Evolutionary conservation across 2,888 invertebrate species (phyloP), one percentile per base, ranked within the genome.

Genomic region (Tetragonula carbonaria): DNA sequence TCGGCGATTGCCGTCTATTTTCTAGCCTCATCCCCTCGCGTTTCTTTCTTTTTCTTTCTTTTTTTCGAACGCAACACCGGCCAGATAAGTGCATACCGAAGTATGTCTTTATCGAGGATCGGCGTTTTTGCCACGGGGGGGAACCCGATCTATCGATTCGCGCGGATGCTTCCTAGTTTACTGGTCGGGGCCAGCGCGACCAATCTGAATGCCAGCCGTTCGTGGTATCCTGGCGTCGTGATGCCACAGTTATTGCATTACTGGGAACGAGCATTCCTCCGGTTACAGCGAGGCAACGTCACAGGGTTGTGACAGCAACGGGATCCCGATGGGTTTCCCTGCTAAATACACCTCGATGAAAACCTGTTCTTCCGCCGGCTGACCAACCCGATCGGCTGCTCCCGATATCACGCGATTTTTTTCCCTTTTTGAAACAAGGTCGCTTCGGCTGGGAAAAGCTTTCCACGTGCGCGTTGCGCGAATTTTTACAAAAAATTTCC

Each of bases 161-260:
- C 76, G 78, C 71, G 66, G 70, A 70, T 66, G 81, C 82, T 77
- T 84, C 80, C 82, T 78, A 82, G 84, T 84, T 84, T 65, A 63
- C 76, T 38, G 81, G 80, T 59, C 80, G 76, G 55, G 45, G 67
- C 28, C 67, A 57, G 81, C 79, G 85, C 79, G 86, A 83, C 87
- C 90, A 90, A 88, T 90, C 87, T 87, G 90, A 90, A 90, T 90
- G 90, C 83, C 86, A 90, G 85, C 82, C 79, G 82, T 45, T 86
- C 87, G 87, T 87, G 89, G 90, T 87, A 90, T 90, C 84, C 89
- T 85, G 87, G 80, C 84, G 82, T 86, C 85, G 87, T 87, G 90
- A 88, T 87, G 86, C 90, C 90, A 88, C 90, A 87, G 90, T 90
- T 90, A 90, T 90, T 90, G 90, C 90, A 90, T 90, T 90, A 90